phyloP scores from a whole-genome alignment of 2,888 invertebrate genomes.

The Conops quadrifasciatus region DNA sequence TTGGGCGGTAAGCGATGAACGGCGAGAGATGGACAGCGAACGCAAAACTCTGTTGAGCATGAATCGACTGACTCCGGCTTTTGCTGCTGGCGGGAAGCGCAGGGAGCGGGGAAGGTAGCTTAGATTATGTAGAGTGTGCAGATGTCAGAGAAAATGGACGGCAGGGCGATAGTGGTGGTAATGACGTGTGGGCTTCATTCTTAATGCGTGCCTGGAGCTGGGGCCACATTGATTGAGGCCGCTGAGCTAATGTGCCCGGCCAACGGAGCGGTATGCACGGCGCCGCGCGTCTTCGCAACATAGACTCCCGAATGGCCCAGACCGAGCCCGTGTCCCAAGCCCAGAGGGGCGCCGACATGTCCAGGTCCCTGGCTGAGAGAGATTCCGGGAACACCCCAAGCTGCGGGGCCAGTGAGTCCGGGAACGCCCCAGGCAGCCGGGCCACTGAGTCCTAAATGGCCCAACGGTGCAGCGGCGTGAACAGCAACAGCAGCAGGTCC shows the following conservation, averaged over 20 bases:
- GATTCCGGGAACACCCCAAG: conserved; percentile 65
- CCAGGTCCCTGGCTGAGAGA: conserved; percentile 56
- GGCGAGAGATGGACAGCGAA: conserved; percentile 11
- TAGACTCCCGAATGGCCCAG: conserved; percentile 46
- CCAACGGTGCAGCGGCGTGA: conserved; percentile 43
- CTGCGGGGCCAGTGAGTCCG: conserved; percentile 45
- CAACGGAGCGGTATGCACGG: conserved; percentile 66
- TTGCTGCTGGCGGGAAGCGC: not conserved
- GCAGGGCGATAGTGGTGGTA: conserved; percentile 51
- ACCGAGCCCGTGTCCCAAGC: conserved; percentile 39
- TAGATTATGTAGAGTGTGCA: conserved; percentile 22
- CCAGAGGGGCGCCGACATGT: conserved; percentile 42
- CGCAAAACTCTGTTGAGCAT: conserved; percentile 18
- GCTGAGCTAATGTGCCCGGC: conserved; percentile 62
- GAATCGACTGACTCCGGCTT: conserved; percentile 1
- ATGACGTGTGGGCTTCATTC: conserved; percentile 25
- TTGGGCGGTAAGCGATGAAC: conserved; percentile 26
- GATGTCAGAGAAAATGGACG: conserved; percentile 8
- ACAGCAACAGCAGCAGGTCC: conserved; percentile 34
- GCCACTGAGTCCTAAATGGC: conserved; percentile 42
- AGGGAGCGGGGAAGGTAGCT: not conserved
- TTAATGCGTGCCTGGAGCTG: conserved; percentile 65
- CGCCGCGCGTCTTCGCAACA: conserved; percentile 66
- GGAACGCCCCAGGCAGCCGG: conserved; percentile 49
- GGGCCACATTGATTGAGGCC: conserved; percentile 63